These are phyloP conservation scores for Phrynocephalus forsythii DNA, from an alignment of 2,797 vertebrate genomes.

Conservation along the genomic window DNA sequence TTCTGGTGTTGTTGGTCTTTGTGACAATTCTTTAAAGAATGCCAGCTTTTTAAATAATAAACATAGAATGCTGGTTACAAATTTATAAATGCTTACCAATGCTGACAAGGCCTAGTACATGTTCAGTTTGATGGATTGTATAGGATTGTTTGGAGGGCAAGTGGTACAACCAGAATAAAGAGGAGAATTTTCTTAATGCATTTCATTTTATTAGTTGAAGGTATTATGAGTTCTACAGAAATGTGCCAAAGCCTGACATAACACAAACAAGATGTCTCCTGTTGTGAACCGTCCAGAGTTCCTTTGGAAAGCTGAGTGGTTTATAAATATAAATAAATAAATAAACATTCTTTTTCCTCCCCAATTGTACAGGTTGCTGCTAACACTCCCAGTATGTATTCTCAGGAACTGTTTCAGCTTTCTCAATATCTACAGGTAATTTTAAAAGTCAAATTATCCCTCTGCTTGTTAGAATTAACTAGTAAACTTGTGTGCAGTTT, in stretches of 20 bases:
- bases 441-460: slow-evolving; percentile 9
- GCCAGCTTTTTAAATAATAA: neutral
- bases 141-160: neutral
- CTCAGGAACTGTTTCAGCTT: slow-evolving; percentile 99
- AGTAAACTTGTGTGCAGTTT: neutral
- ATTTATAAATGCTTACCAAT: neutral
- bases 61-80: neutral
- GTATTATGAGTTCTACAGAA: neutral
- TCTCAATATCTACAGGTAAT: slow-evolving; percentile 99
- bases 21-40: neutral
- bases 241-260: slow-evolving; percentile 23
- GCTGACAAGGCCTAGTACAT: neutral
- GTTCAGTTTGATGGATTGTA: neutral
- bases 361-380: slow-evolving; percentile 88
- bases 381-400: slow-evolving; percentile 99
- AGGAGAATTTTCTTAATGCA: neutral
- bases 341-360: slow-evolving; percentile 14
- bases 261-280: neutral
- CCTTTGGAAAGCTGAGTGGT: too few species aligned
- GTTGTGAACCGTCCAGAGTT: too few species aligned
- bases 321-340: too few species aligned
- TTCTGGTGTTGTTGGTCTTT: neutral
- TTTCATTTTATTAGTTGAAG: slow-evolving; percentile 1
- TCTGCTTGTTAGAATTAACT: neutral
- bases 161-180: neutral